Evolutionary conservation across 2,113 vertebrate genomes (phyloP).

Genomic region (Pollimyrus isidori): DNA sequence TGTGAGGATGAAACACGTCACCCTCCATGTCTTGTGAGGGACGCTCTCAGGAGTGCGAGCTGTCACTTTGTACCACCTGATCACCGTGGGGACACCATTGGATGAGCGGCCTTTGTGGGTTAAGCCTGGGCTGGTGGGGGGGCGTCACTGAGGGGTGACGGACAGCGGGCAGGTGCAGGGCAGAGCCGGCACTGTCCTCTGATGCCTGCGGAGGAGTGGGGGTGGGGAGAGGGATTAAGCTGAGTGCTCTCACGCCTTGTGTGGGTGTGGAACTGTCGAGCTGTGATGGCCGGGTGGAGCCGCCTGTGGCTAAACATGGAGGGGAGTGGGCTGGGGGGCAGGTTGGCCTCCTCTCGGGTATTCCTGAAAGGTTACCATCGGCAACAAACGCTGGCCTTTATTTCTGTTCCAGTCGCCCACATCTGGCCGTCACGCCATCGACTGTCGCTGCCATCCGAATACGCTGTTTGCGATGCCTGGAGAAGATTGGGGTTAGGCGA

Average conservation of each 20-base stretch:
- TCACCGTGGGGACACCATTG: neutral
- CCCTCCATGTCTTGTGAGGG: neutral
- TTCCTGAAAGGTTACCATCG: slow-evolving; percentile 13
- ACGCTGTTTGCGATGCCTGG: neutral
- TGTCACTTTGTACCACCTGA: neutral
- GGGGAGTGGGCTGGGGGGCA: neutral
- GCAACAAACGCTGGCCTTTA: slow-evolving; percentile 9
- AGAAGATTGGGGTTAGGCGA: neutral
- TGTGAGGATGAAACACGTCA: neutral
- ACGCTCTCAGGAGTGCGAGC: neutral
- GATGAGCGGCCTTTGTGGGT: neutral
- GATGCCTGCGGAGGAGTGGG: neutral
- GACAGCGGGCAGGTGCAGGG: slow-evolving; percentile 53
- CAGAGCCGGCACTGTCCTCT: slow-evolving; percentile 29
- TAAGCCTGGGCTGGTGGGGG: neutral
- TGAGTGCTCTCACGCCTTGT: slow-evolving; percentile 21
- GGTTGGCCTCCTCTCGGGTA: neutral
- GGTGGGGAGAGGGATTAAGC: slow-evolving; percentile 15
- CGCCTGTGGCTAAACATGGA: slow-evolving; percentile 4
- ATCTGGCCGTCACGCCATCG: neutral
- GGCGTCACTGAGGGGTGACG: slow-evolving; percentile 30
- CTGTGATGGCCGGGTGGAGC: neutral
- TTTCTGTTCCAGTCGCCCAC: slow-evolving; percentile 13
- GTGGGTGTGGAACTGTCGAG: slow-evolving; percentile 11
- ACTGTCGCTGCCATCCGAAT: neutral